Base-by-base conservation (phyloP, 92 coral and sea anemone genomes). In the Ricordea florida region DNA sequence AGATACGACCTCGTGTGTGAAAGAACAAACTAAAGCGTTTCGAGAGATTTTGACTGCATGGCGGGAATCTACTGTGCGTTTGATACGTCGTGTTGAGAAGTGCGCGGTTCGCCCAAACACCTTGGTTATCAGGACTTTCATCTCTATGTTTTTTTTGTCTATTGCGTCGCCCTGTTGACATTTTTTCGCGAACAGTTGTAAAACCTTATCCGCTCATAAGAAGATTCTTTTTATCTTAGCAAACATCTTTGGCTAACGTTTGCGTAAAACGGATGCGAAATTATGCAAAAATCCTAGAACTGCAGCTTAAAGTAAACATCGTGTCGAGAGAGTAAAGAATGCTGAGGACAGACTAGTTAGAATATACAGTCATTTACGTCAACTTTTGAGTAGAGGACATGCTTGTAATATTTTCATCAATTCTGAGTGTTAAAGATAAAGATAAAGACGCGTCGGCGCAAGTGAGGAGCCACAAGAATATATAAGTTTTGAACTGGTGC, bases 231-330 rank as follows among this genome's bases (percentile, higher is more conserved):
- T 43, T 57, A 13, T 8, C 10, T 9, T 25, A 30, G 57, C 78
- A 73, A 73, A 73, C 30, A 73, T 29, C 35, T 61, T 46, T 48
- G 33, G 69, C 23, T 29, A 36, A 18, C 53, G 40, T 58, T 27
- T 32, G 57, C 28, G n/a, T 26, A 31, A 46, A 73, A 22, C 80
- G 80, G 71, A 73, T 42, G 31, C 61, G 23, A 32, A 73, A 47
- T 60, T 73, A 73, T 73, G 70, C 80, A 57, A 53, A 56, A 38
- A 70, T 70, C 55, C 53, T 4, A 17, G 42, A 70, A 56, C 77
- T 70, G 41, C 25, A 20, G 38, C 3, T 15, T 16, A 34, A 55
- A 53, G 65, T 70, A 55, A 70, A 70, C 77, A 70, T 0, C 56
- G 66, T 27, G 33, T 40, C 56, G 27, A 55, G 65, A 24, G 18